Conservation (phyloP, 2,113 vertebrate genomes). For the Sander lucioperca region DNA sequence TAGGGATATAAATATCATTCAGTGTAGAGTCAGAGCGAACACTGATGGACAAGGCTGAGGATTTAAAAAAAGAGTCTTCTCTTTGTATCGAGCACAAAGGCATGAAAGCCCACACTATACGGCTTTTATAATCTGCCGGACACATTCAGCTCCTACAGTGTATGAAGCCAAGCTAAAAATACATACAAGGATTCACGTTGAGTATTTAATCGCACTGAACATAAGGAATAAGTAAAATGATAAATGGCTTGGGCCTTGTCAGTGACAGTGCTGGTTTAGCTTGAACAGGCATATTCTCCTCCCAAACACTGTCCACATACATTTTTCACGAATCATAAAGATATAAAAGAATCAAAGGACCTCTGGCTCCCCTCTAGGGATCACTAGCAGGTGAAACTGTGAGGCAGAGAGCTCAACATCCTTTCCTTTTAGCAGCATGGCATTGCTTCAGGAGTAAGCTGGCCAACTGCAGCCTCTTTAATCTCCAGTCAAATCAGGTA, state of each 20-base stretch:
- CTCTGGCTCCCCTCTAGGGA: slow-evolving; percentile 7
- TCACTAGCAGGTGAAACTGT: slow-evolving; percentile 29
- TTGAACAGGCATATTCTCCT: slow-evolving; percentile 27
- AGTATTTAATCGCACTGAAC: slow-evolving; percentile 38
- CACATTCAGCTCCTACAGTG: slow-evolving; percentile 44
- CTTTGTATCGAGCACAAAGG: slow-evolving; percentile 54
- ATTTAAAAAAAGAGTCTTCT: slow-evolving; percentile 41
- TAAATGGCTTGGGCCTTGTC: slow-evolving; percentile 26
- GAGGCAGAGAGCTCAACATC: slow-evolving; percentile 26
- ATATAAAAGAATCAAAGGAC: slow-evolving; percentile 8
- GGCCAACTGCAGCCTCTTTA: slow-evolving; percentile 22
- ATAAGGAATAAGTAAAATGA: slow-evolving; percentile 42
- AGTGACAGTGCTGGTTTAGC: slow-evolving; percentile 13
- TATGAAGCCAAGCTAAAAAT: slow-evolving; percentile 50
- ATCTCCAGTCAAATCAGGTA: slow-evolving; percentile 16
- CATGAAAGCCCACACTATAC: slow-evolving; percentile 46
- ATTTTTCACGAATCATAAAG: slow-evolving; percentile 38
- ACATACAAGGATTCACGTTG: slow-evolving; percentile 28
- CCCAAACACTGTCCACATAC: slow-evolving; percentile 6
- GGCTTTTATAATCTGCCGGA: slow-evolving; percentile 43
- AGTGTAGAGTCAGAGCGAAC: slow-evolving; percentile 38
- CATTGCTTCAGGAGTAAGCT: slow-evolving; percentile 22
- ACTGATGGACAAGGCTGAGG: slow-evolving; percentile 40
- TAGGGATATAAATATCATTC: slow-evolving; percentile 65
- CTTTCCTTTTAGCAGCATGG: slow-evolving; percentile 19